Percentiles rank a stretch among this genome's conserved stretches.
phyloP scores from a whole-genome alignment of 2,113 vertebrate species.

The Anseranas semipalmata region DNA sequence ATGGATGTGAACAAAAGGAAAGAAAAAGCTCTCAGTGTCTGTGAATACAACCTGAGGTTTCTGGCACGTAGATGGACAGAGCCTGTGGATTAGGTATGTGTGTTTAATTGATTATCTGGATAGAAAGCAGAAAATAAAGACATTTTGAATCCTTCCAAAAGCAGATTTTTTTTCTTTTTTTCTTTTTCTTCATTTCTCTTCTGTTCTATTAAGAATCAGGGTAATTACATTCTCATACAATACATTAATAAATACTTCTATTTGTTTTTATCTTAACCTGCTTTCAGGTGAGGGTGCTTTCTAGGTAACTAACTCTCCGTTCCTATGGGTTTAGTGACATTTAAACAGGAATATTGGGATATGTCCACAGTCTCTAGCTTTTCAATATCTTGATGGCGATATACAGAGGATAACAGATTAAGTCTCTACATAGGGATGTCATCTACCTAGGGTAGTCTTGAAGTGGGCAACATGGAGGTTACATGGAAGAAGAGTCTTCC shows the following conservation, averaged over 20 bases:
- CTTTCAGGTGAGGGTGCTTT: not conserved
- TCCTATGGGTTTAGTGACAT: not conserved
- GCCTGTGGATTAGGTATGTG: not conserved
- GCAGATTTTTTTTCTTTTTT: not conserved
- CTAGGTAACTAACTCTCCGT: not conserved
- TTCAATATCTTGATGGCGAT: not conserved
- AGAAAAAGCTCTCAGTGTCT: not conserved
- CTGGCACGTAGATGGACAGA: not conserved
- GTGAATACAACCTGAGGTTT: not conserved
- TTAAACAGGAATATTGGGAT: not conserved
- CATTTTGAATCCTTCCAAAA: not conserved
- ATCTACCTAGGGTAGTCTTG: not conserved
- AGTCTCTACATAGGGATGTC: not conserved
- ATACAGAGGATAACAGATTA: not conserved
- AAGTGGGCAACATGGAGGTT: not conserved
- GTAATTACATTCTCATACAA: not conserved
- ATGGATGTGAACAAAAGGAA: not conserved
- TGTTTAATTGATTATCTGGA: not conserved
- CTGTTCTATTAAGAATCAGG: not conserved
- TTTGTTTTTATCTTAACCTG: not conserved
- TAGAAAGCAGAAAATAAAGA: not conserved
- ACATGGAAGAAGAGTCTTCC: not conserved
- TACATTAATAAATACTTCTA: not conserved
- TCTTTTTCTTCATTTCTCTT: not conserved
- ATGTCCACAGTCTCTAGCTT: not conserved